phyloP scores from a whole-genome alignment of 2,888 invertebrate species.

The Ditylenchus weischeri region DNA sequence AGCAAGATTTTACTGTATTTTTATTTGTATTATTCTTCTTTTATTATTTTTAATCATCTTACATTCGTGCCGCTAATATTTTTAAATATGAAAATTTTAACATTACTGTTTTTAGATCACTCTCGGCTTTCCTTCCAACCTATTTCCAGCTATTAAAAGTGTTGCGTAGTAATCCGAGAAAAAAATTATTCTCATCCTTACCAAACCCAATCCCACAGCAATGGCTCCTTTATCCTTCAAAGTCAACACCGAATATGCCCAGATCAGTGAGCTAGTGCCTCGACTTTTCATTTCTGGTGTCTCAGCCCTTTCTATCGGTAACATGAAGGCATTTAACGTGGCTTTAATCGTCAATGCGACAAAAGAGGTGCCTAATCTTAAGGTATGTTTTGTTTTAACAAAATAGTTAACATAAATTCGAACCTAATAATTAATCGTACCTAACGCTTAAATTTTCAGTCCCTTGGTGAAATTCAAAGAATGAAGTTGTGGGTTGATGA shows the following conservation, averaged over 20 bases:
- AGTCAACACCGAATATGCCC: slow-evolving; percentile 57
- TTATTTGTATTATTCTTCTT: too few species aligned
- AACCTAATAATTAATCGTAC: too few species aligned
- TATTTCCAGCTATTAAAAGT: too few species aligned
- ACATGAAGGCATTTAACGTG: slow-evolving; percentile 67
- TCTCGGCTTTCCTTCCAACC: too few species aligned
- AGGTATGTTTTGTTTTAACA: neutral
- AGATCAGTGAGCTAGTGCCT: slow-evolving; percentile 59
- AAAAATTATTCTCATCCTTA: too few species aligned
- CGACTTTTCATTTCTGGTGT: slow-evolving; percentile 76
- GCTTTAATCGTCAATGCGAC: slow-evolving; percentile 79
- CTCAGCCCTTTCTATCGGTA: slow-evolving; percentile 17
- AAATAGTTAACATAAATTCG: too few species aligned
- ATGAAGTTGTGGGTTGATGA: slow-evolving; percentile 58
- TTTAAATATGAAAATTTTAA: too few species aligned
- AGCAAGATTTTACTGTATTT: too few species aligned
- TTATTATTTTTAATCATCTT: too few species aligned
- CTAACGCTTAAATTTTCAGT: slow-evolving; percentile 14
- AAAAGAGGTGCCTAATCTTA: slow-evolving; percentile 65
- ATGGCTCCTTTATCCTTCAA: slow-evolving; percentile 44
- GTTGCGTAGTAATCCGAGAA: too few species aligned
- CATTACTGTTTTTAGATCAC: too few species aligned
- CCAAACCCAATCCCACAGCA: neutral
- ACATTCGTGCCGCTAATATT: too few species aligned
- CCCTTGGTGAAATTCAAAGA: slow-evolving; percentile 54